Base-by-base conservation (phyloP, 1,140 invertebrate species). In the Gonioctena quinquepunctata region DNA sequence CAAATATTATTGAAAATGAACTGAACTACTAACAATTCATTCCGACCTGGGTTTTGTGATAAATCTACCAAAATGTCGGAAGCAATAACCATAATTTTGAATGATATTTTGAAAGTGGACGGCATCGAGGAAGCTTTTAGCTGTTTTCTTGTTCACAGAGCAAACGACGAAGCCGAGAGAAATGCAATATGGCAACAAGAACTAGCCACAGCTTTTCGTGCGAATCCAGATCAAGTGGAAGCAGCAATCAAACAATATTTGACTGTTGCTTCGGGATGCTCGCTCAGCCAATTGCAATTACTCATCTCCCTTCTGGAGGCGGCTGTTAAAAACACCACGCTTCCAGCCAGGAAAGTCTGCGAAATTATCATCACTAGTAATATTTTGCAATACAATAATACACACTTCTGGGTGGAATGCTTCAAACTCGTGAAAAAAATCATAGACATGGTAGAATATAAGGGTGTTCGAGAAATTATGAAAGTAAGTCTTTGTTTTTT, bases 361-460 rank as follows among this genome's bases (percentile, higher is more conserved):
- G 94, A 97, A 79, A 90, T 90, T 74, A 90, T 96, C 48, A 84
- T 96, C 57, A 88, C 86, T 28, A 92, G 89, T 84, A 93, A 96
- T 25, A 92, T 93, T 80, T 84, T 97, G 7, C 85, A 88, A 13
- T 92, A 92, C 80, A 87, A 90, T 63, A 90, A 94, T 80, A 87
- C 89, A 76, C 89, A 92, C 68, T 95, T 94, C 85, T 97, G 95
- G 96, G 90, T 94, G 11, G 90, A 92, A 80, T 92, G 91, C 80
- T 98, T 98, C 84, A 87, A 90, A 67, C 85, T 98, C 2, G 92
- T 98, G 49, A 88, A 91, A 74, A 91, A 90, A 79, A 92, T 97
- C 67, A 93, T 98, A 79, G 90, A 91, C 33, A 91, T 93, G 68
- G 96, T 98, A 8, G 95, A 97, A 83, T 99, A 99, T 81, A 99